These are phyloP conservation scores for Girardinus metallicus DNA, from an alignment of 2,797 vertebrate genomes.

Conservation along the genomic window DNA sequence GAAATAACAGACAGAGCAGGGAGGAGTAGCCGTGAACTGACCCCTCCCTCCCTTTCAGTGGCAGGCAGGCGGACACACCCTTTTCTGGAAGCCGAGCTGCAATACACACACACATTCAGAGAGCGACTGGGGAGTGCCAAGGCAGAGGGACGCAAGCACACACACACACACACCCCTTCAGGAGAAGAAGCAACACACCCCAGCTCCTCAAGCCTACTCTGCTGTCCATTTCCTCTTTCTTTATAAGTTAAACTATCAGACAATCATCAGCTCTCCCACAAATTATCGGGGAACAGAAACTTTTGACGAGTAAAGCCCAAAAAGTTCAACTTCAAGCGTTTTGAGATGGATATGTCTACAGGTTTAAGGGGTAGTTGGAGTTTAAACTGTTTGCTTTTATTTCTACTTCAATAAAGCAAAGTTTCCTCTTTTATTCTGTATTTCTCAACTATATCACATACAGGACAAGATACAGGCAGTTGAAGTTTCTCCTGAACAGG, in stretches of 20 bases:
- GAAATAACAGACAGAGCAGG: conserved; percentile 70
- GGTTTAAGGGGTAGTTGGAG: neutral
- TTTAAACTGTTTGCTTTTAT: neutral
- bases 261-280: neutral
- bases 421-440: neutral
- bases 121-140: conserved; percentile 42
- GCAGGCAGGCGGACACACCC: conserved; percentile 81
- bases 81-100: conserved; percentile 71
- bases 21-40: conserved; percentile 77
- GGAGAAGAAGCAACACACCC: conserved; percentile 14
- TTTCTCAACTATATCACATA: neutral
- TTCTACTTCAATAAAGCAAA: neutral
- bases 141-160: conserved; percentile 27
- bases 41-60: conserved; percentile 78
- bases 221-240: conserved; percentile 10
- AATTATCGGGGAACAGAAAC: neutral
- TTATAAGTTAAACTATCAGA: conserved; percentile 2
- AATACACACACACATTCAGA: conserved; percentile 25
- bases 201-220: conserved; percentile 13
- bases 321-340: neutral
- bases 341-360: neutral
- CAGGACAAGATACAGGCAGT: neutral
- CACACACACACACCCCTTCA: conserved; percentile 26
- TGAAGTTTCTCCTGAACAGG: neutral
- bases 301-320: neutral